Percentiles rank a stretch among this genome's conserved stretches.
phyloP scores from a whole-genome alignment of 2,888 invertebrate species.

The Thereva unica region DNA sequence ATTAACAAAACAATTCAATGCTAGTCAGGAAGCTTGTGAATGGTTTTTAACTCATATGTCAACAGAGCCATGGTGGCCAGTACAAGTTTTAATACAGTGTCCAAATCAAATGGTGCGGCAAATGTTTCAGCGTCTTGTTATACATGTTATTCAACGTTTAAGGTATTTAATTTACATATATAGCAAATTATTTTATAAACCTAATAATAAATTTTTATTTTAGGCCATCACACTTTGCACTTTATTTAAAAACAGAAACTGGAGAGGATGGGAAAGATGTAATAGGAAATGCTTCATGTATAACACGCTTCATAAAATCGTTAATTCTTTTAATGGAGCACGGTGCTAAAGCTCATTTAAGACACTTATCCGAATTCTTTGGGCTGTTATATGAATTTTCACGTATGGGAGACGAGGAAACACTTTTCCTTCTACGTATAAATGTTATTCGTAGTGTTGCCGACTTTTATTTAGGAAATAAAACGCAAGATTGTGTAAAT shows the following conservation, averaged over 20 bases:
- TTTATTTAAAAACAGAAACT: constrained; percentile 64
- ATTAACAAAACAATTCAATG: constrained; percentile 91
- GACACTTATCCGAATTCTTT: constrained; percentile 91
- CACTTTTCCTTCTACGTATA: constrained; percentile 81
- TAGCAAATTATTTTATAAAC: constrained; percentile 11
- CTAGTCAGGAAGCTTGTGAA: constrained; percentile 84
- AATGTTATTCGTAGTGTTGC: constrained; percentile 90
- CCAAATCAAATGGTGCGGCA: constrained; percentile 96
- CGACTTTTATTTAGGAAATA: constrained; percentile 89
- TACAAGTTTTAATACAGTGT: constrained; percentile 91
- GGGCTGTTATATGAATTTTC: constrained; percentile 90
- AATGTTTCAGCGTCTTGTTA: constrained; percentile 94
- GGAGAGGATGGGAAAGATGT: constrained; percentile 58
- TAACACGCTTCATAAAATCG: constrained; percentile 89
- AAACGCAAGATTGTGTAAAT: constrained; percentile 69
- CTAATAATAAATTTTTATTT: constrained; percentile 47
- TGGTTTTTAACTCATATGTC: constrained; percentile 95
- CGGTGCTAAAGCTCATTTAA: constrained; percentile 81
- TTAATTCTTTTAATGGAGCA: constrained; percentile 84
- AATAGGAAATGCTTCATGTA: constrained; percentile 81
- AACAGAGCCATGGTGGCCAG: constrained; percentile 93
- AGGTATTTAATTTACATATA: constrained; percentile 60
- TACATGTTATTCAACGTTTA: constrained; percentile 91
- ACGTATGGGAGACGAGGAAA: constrained; percentile 93
- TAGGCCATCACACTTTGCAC: constrained; percentile 63